A percentile compares a stretch with the other conserved stretches of the same genome.
phyloP scores from a whole-genome alignment of 2,888 invertebrate genomes.

The Platycheirus rosarum region DNA sequence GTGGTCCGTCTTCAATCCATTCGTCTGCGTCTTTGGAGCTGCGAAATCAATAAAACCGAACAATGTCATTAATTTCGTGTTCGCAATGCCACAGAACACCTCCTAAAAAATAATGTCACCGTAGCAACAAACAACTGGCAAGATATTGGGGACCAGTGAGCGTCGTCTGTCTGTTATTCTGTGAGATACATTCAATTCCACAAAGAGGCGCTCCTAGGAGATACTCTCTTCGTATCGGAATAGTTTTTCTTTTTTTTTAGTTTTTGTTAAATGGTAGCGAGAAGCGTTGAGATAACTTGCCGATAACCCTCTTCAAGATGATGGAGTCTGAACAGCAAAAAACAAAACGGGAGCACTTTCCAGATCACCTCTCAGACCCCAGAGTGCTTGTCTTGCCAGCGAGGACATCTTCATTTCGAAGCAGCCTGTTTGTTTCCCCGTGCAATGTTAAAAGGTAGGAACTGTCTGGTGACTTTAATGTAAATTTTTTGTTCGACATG shows the following conservation, averaged over 20 bases:
- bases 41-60: conserved; percentile 69
- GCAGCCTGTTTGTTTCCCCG: conserved; percentile 51
- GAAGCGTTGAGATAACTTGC: conserved; percentile 59
- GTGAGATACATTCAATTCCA: conserved; percentile 25
- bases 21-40: conserved; percentile 15
- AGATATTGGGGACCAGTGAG: conserved; percentile 19
- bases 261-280: conserved; percentile 70
- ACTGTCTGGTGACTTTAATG: conserved; percentile 74
- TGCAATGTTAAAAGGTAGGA: conserved; percentile 59
- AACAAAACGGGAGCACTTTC: conserved; percentile 71
- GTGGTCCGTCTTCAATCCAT: conserved; percentile 9
- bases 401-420: conserved; percentile 73
- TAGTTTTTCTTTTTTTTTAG: conserved; percentile 8
- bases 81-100: conserved; percentile 71
- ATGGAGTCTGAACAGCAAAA: conserved; percentile 6
- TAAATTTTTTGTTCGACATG: conserved; percentile 74
- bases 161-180: conserved; percentile 3
- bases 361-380: conserved; percentile 62
- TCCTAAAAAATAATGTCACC: conserved; percentile 74
- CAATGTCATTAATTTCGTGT: conserved; percentile 74
- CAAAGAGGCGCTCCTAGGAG: conserved; percentile 28
- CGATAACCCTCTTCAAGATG: conserved; percentile 71
- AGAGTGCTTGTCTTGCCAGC: conserved; percentile 53
- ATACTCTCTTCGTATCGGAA: conserved; percentile 27
- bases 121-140: conserved; percentile 33